Conservation (phyloP, 2,113 vertebrate species). For the Gavia stellata region DNA sequence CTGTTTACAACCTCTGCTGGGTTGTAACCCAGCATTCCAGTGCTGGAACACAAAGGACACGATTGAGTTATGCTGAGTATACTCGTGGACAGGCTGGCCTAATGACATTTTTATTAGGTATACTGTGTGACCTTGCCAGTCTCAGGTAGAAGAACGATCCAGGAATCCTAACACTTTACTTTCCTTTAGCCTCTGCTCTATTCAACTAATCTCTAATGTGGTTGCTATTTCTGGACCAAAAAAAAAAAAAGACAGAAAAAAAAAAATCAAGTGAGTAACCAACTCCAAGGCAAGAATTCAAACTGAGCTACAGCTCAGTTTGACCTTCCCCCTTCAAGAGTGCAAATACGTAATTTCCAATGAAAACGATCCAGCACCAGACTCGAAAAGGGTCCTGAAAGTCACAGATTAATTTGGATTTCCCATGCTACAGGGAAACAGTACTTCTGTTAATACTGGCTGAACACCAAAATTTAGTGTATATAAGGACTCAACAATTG, state of each 20-base stretch:
- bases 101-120: not conserved
- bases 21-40: conserved; percentile 14
- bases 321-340: not conserved
- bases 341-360: not conserved
- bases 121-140: not conserved
- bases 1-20: not conserved
- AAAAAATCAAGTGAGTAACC: not conserved
- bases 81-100: not conserved
- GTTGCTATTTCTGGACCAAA: not conserved
- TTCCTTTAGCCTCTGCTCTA: not conserved
- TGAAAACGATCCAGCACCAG: not conserved
- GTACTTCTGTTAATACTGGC: conserved; percentile 46
- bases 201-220: not conserved
- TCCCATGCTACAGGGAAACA: conserved; percentile 20
- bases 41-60: not conserved
- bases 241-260: not conserved
- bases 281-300: conserved; percentile 3
- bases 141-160: not conserved
- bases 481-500: conserved; percentile 36
- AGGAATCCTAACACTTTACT: not conserved
- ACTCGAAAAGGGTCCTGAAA: not conserved
- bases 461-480: conserved; percentile 5
- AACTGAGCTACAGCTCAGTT: not conserved
- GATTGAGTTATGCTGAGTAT: not conserved
- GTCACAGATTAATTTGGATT: conserved; percentile 23